Percentiles rank a stretch among this genome's conserved stretches.
These are phyloP conservation scores for Hylaeus volcanicus DNA, from an alignment of 1,140 invertebrate genomes.

Conservation along the genomic window DNA sequence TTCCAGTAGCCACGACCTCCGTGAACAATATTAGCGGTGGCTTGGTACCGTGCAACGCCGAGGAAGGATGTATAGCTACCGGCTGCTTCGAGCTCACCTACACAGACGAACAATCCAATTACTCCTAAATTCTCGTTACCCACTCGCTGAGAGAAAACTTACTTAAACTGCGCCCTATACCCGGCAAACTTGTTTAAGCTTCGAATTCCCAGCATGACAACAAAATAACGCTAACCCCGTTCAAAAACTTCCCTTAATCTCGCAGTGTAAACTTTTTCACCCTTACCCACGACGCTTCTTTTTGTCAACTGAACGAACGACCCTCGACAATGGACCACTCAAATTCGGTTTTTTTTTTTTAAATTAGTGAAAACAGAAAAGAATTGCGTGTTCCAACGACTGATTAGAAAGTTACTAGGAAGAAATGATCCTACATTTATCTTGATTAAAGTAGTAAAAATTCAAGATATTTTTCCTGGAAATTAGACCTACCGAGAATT, in stretches of 20 bases:
- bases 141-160: slow-evolving; percentile 13
- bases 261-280: not conserved
- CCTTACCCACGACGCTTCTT: not conserved
- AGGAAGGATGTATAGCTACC: slow-evolving; percentile 92
- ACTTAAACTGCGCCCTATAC: slow-evolving; percentile 36
- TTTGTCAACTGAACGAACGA: not conserved
- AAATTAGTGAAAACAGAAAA: not conserved
- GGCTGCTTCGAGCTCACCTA: slow-evolving; percentile 84
- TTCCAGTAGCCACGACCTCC: slow-evolving; percentile 92
- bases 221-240: not conserved
- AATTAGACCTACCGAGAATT: too few relatives aligned
- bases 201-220: slow-evolving; percentile 17
- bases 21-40: slow-evolving; percentile 92
- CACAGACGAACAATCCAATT: slow-evolving; percentile 45
- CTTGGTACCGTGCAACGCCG: slow-evolving; percentile 87
- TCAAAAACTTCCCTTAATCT: slow-evolving; percentile 1
- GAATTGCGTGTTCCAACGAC: not conserved
- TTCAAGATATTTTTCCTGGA: too few relatives aligned
- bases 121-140: slow-evolving; percentile 46
- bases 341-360: not conserved
- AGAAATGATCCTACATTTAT: too few relatives aligned
- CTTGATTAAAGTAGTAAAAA: too few relatives aligned
- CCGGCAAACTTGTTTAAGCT: slow-evolving; percentile 16
- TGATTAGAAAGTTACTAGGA: too few relatives aligned
- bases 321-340: not conserved